Conservation (phyloP, 2,888 invertebrate genomes). For the Synergus laeviventris region DNA sequence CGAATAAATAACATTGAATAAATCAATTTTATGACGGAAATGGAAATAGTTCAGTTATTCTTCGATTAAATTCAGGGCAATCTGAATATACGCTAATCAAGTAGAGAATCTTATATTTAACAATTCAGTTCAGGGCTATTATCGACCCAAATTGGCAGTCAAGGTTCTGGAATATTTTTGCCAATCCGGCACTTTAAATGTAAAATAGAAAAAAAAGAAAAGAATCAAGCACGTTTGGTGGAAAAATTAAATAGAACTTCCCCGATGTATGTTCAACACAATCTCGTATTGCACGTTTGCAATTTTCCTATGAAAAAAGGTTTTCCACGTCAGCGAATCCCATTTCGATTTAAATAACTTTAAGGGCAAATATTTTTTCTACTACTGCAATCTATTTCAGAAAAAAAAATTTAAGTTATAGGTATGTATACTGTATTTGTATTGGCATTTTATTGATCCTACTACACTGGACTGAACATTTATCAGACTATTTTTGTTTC, state of each 20-base stretch:
- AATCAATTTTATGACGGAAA: constrained; percentile 26
- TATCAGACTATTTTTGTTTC: background rate
- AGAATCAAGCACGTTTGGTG: background rate
- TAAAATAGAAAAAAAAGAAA: background rate
- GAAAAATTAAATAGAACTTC: constrained; percentile 12
- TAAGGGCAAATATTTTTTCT: constrained; percentile 31
- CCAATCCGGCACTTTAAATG: background rate
- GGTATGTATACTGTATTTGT: background rate
- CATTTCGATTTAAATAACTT: constrained; percentile 35
- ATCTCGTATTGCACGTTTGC: constrained; percentile 24
- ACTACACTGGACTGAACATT: background rate
- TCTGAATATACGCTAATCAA: background rate
- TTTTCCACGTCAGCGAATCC: constrained; percentile 28
- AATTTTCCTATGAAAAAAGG: constrained; percentile 6
- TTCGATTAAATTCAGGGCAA: background rate
- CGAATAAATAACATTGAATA: constrained; percentile 5
- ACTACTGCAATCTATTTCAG: constrained; percentile 20
- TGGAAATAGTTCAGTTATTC: constrained; percentile 23
- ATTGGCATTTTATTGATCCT: background rate
- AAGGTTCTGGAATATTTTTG: background rate
- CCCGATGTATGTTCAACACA: constrained; percentile 19
- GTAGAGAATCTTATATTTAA: no score
- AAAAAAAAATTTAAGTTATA: constrained; percentile 1
- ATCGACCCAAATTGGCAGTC: background rate
- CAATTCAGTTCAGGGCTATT: no score